Percentiles rank a stretch among this genome's conserved stretches.
These are phyloP conservation scores for Phocides pigmalion DNA, from an alignment of 1,140 invertebrate species.

Conservation along the genomic window DNA sequence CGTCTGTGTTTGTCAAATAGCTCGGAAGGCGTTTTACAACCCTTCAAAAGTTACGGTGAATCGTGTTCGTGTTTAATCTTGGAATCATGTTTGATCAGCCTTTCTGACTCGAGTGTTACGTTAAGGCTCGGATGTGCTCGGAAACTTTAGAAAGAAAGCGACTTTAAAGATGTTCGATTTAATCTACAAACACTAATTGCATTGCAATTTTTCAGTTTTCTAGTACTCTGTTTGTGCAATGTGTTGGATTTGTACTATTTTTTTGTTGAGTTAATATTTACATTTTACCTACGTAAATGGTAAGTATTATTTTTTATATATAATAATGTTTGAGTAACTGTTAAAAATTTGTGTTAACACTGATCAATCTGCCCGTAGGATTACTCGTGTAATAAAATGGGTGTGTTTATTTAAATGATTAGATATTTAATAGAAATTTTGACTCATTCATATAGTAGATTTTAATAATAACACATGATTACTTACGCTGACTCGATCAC, in stretches of 20 bases:
- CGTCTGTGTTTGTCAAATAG: conserved; percentile 23
- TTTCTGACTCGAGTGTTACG: conserved; percentile 4
- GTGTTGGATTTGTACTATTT: no score
- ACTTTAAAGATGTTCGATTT: conserved; percentile 11
- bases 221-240: neutral
- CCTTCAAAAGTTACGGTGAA: conserved; percentile 15
- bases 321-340: no score
- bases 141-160: conserved; percentile 6
- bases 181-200: conserved; percentile 1
- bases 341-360: no score
- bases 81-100: conserved; percentile 17
- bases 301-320: no score
- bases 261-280: no score
- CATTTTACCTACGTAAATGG: no score
- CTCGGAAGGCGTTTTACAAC: conserved; percentile 23
- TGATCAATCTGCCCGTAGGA: no score
- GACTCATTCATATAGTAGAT: no score
- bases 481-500: conserved; percentile 86
- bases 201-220: neutral
- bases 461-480: conserved; percentile 14
- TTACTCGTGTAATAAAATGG: no score
- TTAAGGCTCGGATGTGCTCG: conserved; percentile 11
- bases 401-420: neutral
- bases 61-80: conserved; percentile 14
- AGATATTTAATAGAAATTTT: no score